A percentile compares a stretch with the other conserved stretches of the same genome.
Conservation (phyloP, 1,140 invertebrate species). For the Xylocopa sonorina region DNA sequence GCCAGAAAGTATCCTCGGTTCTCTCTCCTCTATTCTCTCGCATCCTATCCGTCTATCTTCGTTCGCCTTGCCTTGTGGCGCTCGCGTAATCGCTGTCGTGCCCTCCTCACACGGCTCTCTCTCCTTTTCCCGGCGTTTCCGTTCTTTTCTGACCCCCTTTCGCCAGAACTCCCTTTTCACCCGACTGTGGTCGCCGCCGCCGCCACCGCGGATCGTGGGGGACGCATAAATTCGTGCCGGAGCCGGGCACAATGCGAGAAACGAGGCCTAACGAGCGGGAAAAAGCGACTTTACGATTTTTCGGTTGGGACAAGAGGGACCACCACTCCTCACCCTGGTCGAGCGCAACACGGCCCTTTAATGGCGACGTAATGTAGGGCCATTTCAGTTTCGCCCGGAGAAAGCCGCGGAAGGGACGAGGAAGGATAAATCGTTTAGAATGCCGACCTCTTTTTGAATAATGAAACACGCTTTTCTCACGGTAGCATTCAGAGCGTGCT, state of each 20-base stretch:
- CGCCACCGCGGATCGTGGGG: conserved; percentile 12
- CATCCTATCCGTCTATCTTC: conserved; percentile 29
- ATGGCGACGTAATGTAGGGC: conserved; percentile 20
- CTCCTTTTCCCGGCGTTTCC: conserved; percentile 24
- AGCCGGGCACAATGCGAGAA: conserved; percentile 52
- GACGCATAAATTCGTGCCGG: conserved; percentile 69
- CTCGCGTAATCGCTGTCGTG: conserved; percentile 33
- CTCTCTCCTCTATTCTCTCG: conserved; percentile 10
- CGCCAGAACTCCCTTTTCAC: conserved; percentile 43
- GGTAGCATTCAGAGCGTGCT: not conserved
- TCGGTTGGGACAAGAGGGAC: conserved; percentile 35
- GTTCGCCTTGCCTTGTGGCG: conserved; percentile 26
- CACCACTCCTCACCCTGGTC: not conserved
- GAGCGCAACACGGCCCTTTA: conserved; percentile 19
- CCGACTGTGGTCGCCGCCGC: not conserved
- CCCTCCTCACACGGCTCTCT: not conserved
- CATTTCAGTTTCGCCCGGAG: not conserved
- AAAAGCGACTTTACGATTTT: conserved; percentile 63
- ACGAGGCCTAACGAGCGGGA: conserved; percentile 62
- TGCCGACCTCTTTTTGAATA: not conserved
- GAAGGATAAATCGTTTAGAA: conserved; percentile 11
- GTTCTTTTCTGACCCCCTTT: conserved; percentile 44
- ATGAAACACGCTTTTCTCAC: conserved; percentile 21
- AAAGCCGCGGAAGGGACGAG: not conserved
- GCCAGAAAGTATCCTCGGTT: conserved; percentile 60